phyloP scores from a whole-genome alignment of 2,797 vertebrate genomes.

The Prunella strophiata region DNA sequence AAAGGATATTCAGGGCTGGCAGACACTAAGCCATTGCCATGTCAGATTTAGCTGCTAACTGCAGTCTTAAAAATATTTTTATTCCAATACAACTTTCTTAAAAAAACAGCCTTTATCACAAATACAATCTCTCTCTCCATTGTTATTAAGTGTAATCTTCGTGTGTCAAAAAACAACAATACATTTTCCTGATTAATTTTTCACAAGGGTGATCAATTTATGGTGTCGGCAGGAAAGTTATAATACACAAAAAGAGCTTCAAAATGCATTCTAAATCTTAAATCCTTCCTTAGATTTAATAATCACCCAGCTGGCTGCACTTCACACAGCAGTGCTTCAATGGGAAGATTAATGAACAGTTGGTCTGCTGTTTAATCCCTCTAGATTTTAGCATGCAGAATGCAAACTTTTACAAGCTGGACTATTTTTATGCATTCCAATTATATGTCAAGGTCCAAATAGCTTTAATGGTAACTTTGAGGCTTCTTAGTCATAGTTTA shows the following conservation, averaged over 20 bases:
- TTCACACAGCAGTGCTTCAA: conserved; percentile 55
- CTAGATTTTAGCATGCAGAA: conserved; percentile 53
- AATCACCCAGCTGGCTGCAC: conserved; percentile 45
- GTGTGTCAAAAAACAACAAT: not conserved
- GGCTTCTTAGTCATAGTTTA: conserved; percentile 39
- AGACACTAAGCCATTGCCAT: not conserved
- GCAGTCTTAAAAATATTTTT: not conserved
- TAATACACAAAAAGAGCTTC: conserved; percentile 34
- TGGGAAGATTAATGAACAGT: conserved; percentile 62
- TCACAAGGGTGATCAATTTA: conserved; percentile 39
- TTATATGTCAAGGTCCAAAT: conserved; percentile 49
- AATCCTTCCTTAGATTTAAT: conserved; percentile 62
- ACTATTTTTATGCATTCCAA: conserved; percentile 62
- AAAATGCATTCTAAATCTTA: conserved; percentile 52
- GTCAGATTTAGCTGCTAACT: not conserved
- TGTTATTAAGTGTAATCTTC: not conserved
- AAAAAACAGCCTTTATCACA: not conserved
- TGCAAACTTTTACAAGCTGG: conserved; percentile 51
- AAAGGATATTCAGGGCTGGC: not conserved
- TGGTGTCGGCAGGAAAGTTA: not conserved
- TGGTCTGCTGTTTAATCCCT: conserved; percentile 56
- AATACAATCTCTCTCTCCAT: not conserved
- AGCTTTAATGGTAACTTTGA: conserved; percentile 53
- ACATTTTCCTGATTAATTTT: conserved; percentile 39
- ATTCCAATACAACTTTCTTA: not conserved